Evolutionary conservation across 2,888 invertebrate species (phyloP).

Genomic region (Euzophera pinguis): DNA sequence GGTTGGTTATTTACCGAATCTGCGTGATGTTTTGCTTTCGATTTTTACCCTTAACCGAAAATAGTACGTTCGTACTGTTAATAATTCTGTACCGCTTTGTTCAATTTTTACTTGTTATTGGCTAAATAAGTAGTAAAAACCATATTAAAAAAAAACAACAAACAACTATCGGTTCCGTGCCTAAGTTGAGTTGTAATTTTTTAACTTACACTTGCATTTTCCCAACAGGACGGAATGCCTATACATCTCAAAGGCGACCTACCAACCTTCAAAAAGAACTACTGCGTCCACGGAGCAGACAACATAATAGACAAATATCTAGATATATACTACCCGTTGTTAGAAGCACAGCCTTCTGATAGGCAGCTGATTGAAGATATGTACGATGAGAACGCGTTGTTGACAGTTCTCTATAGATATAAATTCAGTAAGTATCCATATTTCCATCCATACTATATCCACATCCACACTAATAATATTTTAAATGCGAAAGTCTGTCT

Average conservation of each 20-base stretch:
- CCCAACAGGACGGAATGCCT: constrained; percentile 74
- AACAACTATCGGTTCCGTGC: too few species aligned
- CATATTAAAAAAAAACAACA: too few species aligned
- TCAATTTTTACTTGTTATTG: too few species aligned
- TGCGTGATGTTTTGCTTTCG: too few species aligned
- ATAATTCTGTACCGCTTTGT: too few species aligned
- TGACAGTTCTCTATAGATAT: constrained; percentile 76
- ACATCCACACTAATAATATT: too few species aligned
- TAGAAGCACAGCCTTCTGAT: constrained; percentile 77
- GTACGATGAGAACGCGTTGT: constrained; percentile 82
- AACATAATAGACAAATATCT: constrained; percentile 81
- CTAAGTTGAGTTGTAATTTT: not conserved
- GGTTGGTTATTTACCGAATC: too few species aligned
- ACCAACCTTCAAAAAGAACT: constrained; percentile 70
- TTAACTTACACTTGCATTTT: not conserved
- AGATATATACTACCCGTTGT: constrained; percentile 82
- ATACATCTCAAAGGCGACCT: constrained; percentile 49
- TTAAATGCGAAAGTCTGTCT: too few species aligned
- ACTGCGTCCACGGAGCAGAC: constrained; percentile 65
- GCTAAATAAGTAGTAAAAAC: too few species aligned
- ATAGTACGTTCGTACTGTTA: too few species aligned
- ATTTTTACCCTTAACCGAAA: too few species aligned
- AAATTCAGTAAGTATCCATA: constrained; percentile 54
- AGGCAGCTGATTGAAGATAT: constrained; percentile 75
- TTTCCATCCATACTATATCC: too few species aligned